These are phyloP conservation scores for Jaculus jaculus DNA, from an alignment of 2,113 vertebrate species.

Conservation along the genomic window DNA sequence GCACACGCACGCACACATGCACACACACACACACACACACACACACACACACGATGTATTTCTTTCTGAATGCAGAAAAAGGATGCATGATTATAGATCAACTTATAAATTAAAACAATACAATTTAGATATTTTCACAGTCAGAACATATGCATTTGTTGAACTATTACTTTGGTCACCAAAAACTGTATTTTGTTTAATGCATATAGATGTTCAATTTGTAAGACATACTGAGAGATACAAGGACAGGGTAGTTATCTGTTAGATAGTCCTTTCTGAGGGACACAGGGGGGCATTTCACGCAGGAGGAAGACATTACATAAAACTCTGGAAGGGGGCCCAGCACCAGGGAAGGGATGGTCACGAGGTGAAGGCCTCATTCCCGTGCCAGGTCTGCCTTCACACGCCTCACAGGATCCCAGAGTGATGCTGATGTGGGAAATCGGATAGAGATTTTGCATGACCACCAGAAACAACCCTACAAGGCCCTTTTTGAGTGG, in stretches of 20 bases:
- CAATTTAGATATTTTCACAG: neutral
- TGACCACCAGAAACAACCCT: conserved; percentile 27
- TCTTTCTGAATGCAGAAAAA: neutral
- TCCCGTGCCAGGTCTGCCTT: neutral
- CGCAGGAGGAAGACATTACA: rapidly evolving
- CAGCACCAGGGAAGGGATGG: no score
- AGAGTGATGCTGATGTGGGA: neutral
- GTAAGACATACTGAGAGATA: neutral
- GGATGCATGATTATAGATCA: neutral
- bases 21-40: neutral
- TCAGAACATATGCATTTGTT: neutral
- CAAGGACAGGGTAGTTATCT: rapidly evolving
- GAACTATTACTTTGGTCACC: neutral
- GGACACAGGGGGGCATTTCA: neutral
- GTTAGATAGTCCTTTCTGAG: rapidly evolving
- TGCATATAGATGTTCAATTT: rapidly evolving
- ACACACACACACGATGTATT: neutral
- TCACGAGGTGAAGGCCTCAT: rapidly evolving
- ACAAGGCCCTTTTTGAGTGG: conserved; percentile 24
- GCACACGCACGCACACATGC: neutral
- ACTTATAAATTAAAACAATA: neutral
- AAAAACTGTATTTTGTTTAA: rapidly evolving
- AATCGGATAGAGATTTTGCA: neutral
- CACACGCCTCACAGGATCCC: neutral
- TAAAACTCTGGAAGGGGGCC: rapidly evolving